These are phyloP conservation scores for Cyphotilapia sp. DNA, from an alignment of 2,113 vertebrate species.

Conservation along the genomic window DNA sequence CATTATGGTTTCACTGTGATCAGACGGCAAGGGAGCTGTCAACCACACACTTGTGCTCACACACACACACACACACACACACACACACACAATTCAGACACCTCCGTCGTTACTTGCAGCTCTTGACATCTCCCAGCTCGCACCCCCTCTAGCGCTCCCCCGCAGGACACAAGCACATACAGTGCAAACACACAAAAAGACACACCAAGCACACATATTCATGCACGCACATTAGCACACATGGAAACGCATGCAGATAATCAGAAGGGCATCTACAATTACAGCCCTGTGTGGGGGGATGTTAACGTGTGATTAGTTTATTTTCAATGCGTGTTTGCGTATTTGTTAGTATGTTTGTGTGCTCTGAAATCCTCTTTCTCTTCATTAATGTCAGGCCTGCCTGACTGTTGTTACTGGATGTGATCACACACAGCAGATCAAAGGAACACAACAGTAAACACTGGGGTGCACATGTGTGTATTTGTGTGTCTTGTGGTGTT, in stretches of 20 bases:
- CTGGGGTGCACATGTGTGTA: background rate
- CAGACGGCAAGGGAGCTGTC: conserved; percentile 61
- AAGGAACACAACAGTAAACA: conserved; percentile 22
- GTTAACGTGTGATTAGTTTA: conserved; percentile 24
- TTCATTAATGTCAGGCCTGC: conserved; percentile 47
- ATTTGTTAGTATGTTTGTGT: background rate
- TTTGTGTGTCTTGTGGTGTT: background rate
- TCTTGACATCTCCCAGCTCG: conserved; percentile 63
- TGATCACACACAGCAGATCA: conserved; percentile 41
- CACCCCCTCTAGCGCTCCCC: conserved; percentile 53
- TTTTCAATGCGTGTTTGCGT: background rate
- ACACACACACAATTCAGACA: conserved; percentile 32
- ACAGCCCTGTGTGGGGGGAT: background rate
- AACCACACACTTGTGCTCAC: conserved; percentile 18
- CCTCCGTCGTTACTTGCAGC: conserved; percentile 54
- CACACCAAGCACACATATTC: background rate
- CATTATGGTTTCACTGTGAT: conserved; percentile 69
- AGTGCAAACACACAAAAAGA: background rate
- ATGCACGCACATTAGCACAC: background rate
- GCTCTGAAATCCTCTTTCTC: background rate
- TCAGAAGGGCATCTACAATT: conserved; percentile 42
- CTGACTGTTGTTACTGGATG: background rate
- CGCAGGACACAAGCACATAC: conserved; percentile 40
- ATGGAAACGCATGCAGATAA: background rate
- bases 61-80: conserved; percentile 1